Base-by-base conservation (phyloP, 2,888 invertebrate genomes). In the Sympetrum striolatum region DNA sequence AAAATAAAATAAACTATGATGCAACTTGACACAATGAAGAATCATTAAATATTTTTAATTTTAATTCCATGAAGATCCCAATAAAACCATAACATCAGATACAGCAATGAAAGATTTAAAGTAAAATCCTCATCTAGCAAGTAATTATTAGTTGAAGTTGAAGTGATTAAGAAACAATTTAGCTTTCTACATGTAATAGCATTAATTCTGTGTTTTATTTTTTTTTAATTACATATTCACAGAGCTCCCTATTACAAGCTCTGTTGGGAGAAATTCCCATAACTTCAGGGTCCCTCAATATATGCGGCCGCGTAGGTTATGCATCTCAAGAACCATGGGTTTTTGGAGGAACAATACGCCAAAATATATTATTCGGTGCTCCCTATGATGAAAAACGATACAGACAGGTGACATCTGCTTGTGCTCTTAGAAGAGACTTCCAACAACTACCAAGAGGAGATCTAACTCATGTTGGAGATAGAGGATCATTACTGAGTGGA, bases 351-450 rank as follows among this genome's bases (percentile, higher is more conserved):
- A 97, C 97, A 91, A 96, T 99, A 0, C 95, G 98, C 15, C 98
- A 99, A 93, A 99, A 99, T 93, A 98, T 99, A 92, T 94, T 98
- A 2, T 99, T 99, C 94, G 99, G 98, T 0, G 95, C 95, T 92
- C 95, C 95, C 91, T 96, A 96, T 96, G 96, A 96, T 91, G 80
- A 90, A 94, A 95, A 91, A 92, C 94, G 31, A 94, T 95, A 39
- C 12, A 90, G 44, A 22, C 37, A 37, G 39, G 90, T 90, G 2
- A 80, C 80, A 22, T 10, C 94, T 82, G 96, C 95, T 0, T 96
- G 96, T 92, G 96, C 96, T 0, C 93, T 97, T 39, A 92, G 95
- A 80, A 95, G 95, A 92, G 98, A 98, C 93, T 95, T 98, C 92
- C 95, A 96, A 90, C 95, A 96, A 92, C 94, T 98, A 90, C 96